These are phyloP conservation scores for Leucophenga varia DNA, from an alignment of 1,140 invertebrate species.

Conservation along the genomic window DNA sequence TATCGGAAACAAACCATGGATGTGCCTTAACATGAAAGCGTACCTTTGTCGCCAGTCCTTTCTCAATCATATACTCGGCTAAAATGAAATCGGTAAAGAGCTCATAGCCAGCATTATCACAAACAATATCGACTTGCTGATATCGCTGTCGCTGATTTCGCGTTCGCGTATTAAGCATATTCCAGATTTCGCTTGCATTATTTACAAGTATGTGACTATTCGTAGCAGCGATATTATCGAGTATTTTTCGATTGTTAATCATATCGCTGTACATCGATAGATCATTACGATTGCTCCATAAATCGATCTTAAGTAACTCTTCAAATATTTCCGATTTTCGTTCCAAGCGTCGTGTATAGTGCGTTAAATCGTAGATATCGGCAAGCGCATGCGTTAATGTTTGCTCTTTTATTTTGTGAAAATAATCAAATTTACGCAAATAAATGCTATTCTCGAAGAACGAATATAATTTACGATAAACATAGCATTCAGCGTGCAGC, in stretches of 20 bases:
- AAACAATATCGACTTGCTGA: conserved; percentile 70
- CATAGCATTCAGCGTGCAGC: conserved; percentile 91
- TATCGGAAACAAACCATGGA: conserved; percentile 96
- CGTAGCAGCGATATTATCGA: conserved; percentile 66
- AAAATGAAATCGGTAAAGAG: conserved; percentile 87
- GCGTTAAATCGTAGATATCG: conserved; percentile 62
- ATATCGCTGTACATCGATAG: conserved; percentile 76
- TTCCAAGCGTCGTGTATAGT: conserved; percentile 27
- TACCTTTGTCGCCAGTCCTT: conserved; percentile 69
- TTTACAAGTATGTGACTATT: conserved; percentile 70
- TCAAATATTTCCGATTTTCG: conserved; percentile 58
- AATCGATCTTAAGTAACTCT: conserved; percentile 64
- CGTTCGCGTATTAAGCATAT: conserved; percentile 30
- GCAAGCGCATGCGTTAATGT: conserved; percentile 61
- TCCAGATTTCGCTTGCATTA: conserved; percentile 64
- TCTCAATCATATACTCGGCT: conserved; percentile 74
- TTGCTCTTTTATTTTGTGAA: conserved; percentile 71
- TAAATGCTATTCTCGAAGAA: conserved; percentile 72
- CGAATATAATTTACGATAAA: conserved; percentile 84
- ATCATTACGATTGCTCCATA: conserved; percentile 82
- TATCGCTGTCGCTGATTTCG: conserved; percentile 10
- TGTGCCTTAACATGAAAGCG: conserved; percentile 86
- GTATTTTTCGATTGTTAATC: conserved; percentile 59
- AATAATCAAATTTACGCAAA: conserved; percentile 75
- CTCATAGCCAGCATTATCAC: conserved; percentile 95